A percentile compares a stretch with the other conserved stretches of the same genome.
These are phyloP conservation scores for Drosophila longiperda DNA, from an alignment of 2,888 invertebrate species.

Conservation along the genomic window DNA sequence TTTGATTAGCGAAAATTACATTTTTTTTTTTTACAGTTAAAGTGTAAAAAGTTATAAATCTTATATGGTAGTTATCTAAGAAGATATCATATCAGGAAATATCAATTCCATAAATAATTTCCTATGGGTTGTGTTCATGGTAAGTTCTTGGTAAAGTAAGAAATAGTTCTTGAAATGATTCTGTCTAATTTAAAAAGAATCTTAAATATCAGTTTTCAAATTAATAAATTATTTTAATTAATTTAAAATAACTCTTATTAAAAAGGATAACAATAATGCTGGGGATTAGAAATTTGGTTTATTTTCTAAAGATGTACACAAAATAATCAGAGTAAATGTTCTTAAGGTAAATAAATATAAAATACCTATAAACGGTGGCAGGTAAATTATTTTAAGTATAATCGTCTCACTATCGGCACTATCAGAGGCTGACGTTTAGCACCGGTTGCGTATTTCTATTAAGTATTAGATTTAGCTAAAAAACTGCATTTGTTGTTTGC, in stretches of 20 bases:
- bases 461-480: conserved; percentile 38
- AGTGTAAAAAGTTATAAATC: not conserved
- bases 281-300: not conserved
- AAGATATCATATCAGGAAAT: not conserved
- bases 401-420: conserved; percentile 30
- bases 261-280: not conserved
- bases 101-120: not conserved
- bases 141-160: not conserved
- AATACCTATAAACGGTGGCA: conserved; percentile 11
- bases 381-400: conserved; percentile 25
- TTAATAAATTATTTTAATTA: too few relatives aligned
- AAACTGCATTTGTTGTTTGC: conserved; percentile 32
- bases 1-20: not conserved
- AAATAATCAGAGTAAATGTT: not conserved
- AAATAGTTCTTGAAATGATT: not conserved
- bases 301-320: not conserved
- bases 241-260: too few relatives aligned
- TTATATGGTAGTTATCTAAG: not conserved
- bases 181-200: not conserved
- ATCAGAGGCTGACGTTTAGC: conserved; percentile 26
- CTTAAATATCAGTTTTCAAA: not conserved
- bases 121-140: not conserved
- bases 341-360: not conserved
- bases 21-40: not conserved
- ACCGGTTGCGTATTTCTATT: conserved; percentile 37